These are phyloP conservation scores for Penaeus japonicus DNA, from an alignment of 1,140 invertebrate genomes.

Conservation along the genomic window DNA sequence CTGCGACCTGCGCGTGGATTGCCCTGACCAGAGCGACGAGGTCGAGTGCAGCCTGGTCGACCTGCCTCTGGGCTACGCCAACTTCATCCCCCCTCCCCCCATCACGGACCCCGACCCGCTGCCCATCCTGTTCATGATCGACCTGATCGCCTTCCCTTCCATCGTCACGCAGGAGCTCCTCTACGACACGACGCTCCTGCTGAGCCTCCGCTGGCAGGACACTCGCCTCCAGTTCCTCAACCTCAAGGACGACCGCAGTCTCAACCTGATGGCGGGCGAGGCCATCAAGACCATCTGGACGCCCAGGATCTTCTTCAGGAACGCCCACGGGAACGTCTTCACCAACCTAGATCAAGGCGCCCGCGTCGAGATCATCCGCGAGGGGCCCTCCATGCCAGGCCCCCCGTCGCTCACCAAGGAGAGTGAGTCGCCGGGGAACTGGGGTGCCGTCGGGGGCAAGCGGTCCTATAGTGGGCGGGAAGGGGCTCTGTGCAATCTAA, in stretches of 20 bases:
- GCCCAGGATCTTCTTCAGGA: conserved; percentile 20
- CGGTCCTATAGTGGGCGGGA: no score
- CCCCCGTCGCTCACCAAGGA: background rate
- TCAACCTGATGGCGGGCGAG: conserved; percentile 16
- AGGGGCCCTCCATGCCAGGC: background rate
- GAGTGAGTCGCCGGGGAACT: background rate
- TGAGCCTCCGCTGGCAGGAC: conserved; percentile 32
- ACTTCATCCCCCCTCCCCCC: conserved; percentile 22
- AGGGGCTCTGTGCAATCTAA: no score
- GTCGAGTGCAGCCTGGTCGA: conserved; percentile 73
- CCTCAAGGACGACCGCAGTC: conserved; percentile 27
- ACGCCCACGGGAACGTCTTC: conserved; percentile 24
- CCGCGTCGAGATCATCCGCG: background rate
- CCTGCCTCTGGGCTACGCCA: conserved; percentile 15
- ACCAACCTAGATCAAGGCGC: conserved; percentile 34
- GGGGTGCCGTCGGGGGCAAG: no score
- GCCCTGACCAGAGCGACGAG: conserved; percentile 88
- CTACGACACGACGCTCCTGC: conserved; percentile 2
- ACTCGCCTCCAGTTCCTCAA: conserved; percentile 18
- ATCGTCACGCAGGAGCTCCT: conserved; percentile 33
- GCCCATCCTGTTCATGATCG: background rate
- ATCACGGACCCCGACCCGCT: background rate
- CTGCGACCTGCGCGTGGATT: conserved; percentile 84
- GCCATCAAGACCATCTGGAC: conserved; percentile 25
- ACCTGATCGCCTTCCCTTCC: conserved; percentile 18